These are phyloP conservation scores for Pseudochaenichthys georgianus DNA, from an alignment of 2,797 vertebrate genomes.

Conservation along the genomic window DNA sequence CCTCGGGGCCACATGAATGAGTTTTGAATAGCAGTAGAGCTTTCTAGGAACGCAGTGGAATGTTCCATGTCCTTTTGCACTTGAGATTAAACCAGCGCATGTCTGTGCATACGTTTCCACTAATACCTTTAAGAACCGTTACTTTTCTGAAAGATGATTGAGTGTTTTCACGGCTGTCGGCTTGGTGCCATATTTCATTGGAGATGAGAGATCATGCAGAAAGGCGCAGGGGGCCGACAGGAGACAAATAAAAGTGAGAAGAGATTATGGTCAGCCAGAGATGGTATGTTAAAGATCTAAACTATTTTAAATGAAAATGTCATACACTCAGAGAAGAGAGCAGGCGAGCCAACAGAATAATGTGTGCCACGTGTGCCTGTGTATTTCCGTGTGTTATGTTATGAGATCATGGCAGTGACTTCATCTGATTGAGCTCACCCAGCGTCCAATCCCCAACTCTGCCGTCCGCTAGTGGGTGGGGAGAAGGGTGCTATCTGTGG, in stretches of 20 bases:
- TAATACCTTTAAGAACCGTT: slow-evolving; percentile 72
- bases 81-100: slow-evolving; percentile 55
- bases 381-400: slow-evolving; percentile 47
- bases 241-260: slow-evolving; percentile 2
- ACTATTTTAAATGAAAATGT: slow-evolving; percentile 38
- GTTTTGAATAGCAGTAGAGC: slow-evolving; percentile 35
- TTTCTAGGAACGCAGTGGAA: slow-evolving; percentile 48
- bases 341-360: slow-evolving; percentile 29
- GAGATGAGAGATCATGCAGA: slow-evolving; percentile 37
- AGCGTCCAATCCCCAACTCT: slow-evolving; percentile 53
- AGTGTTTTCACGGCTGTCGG: slow-evolving; percentile 57
- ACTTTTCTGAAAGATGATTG: slow-evolving; percentile 69
- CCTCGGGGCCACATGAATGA: slow-evolving; percentile 29
- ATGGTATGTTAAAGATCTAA: slow-evolving; percentile 40
- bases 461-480: slow-evolving; percentile 61
- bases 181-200: slow-evolving; percentile 58
- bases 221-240: not conserved
- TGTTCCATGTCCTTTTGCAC: slow-evolving; percentile 63
- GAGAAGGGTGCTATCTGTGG: slow-evolving; percentile 85
- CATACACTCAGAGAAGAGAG: not conserved
- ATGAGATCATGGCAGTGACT: slow-evolving; percentile 69
- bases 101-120: slow-evolving; percentile 37
- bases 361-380: not conserved
- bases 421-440: slow-evolving; percentile 64
- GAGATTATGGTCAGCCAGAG: slow-evolving; percentile 21